Base-by-base conservation (phyloP, 2,888 invertebrate genomes). In the Rosalia funebris region DNA sequence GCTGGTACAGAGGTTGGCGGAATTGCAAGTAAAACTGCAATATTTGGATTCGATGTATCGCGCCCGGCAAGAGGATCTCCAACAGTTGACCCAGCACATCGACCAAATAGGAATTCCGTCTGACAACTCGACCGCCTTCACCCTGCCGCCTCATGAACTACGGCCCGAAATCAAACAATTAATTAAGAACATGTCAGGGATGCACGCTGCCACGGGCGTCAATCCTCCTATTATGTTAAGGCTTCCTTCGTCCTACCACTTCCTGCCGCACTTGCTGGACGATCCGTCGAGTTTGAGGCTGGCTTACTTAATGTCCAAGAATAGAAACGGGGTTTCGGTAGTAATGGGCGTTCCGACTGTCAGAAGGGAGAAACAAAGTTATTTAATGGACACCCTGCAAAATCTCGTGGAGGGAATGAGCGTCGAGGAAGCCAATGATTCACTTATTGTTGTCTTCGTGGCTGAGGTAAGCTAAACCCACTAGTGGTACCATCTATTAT, bases 281-380 rank as follows among this genome's bases (percentile, higher is more conserved):
- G 89, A 92, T 77, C 89, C 91, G 0, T 84, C 87, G 64, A 92
- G 92, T 72, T 82, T 95, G 55, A 85, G 89, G 57, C 93, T 96
- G 1, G 91, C 91, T 7, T 91, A 90, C 79, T 85, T 91, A 70
- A 84, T 93, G 79, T 91, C 90, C 25, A 89, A 88, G 64, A 90
- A 89, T 1, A 85, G 92, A 57, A 84, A 85, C 5, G 91, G 91
- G 67, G 92, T 91, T 0, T 91, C 93, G 46, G 86, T 95, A 62
- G 93, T 96, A 0, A 83, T 96, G 45, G 97, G 95, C 0, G 86
- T 97, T 62, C 96, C 96, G 0, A 96, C 96, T 0, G 95, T 97
- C 3, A 90, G 89, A 71, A 84, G 97, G 37, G 93, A 94, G 66
- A 92, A 93, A 70, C 93, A 95, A 75, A 91, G 87, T 69, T 97